A percentile compares a stretch with the other conserved stretches of the same genome.
Evolutionary conservation across 2,113 vertebrate genomes (phyloP).

Genomic region (Pangasianodon gigas): DNA sequence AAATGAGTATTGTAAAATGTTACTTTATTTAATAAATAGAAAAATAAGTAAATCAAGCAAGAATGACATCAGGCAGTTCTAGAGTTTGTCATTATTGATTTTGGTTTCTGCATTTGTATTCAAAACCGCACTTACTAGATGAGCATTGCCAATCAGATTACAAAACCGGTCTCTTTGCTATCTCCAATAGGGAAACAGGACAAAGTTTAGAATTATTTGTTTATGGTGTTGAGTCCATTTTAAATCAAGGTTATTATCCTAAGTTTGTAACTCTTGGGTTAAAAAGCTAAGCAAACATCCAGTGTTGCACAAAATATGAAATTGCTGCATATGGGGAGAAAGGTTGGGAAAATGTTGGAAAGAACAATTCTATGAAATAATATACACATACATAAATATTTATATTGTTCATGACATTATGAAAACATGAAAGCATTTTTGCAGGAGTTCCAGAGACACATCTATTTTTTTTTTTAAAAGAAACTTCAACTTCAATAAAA

Average conservation of each 20-base stretch:
- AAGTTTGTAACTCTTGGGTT: neutral
- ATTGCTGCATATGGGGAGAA: neutral
- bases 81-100: conserved; percentile 31
- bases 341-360: neutral
- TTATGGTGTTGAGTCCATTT: conserved; percentile 13
- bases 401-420: neutral
- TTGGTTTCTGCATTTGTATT: conserved; percentile 43
- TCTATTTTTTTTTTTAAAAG: neutral
- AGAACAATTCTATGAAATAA: no score
- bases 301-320: neutral
- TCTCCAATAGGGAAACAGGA: conserved; percentile 15
- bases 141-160: conserved; percentile 43
- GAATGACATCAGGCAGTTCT: neutral
- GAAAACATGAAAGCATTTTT: neutral
- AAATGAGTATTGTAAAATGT: neutral
- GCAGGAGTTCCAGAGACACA: neutral
- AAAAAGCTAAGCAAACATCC: neutral
- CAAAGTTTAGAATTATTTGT: conserved; percentile 43
- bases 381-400: neutral
- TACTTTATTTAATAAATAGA: neutral
- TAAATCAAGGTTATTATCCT: conserved; percentile 21
- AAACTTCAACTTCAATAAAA: neutral
- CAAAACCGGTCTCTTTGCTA: conserved; percentile 2
- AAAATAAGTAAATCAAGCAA: neutral
- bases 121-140: conserved; percentile 1